phyloP scores from a whole-genome alignment of 2,888 invertebrate species.

The Gnatocerus cornutus region DNA sequence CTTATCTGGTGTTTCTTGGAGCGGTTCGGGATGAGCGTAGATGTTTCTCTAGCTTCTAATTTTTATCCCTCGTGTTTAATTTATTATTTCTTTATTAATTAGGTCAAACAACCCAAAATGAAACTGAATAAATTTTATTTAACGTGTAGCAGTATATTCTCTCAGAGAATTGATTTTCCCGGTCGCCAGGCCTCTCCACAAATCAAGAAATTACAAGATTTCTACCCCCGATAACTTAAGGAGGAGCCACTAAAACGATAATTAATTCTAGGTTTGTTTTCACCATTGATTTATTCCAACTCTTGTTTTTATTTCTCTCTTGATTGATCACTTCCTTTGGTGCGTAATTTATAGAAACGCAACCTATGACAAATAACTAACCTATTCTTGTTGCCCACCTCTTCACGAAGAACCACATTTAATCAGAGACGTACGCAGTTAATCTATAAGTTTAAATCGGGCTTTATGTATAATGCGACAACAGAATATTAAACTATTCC shows the following conservation, averaged over 20 bases:
- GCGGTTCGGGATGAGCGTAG: too few species aligned
- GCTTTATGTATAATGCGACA: slow-evolving; percentile 45
- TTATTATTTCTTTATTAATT: too few species aligned
- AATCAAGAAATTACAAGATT: slow-evolving; percentile 29
- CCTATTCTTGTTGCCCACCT: slow-evolving; percentile 3
- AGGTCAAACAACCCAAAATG: too few species aligned
- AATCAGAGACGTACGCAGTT: slow-evolving; percentile 30
- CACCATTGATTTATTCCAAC: slow-evolving; percentile 22
- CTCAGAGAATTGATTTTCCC: background rate
- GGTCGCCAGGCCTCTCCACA: background rate
- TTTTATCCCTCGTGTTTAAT: too few species aligned
- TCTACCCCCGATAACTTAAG: slow-evolving; percentile 26
- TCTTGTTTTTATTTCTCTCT: slow-evolving; percentile 17
- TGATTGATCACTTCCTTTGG: slow-evolving; percentile 33
- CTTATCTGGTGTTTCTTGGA: too few species aligned
- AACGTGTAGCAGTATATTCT: too few species aligned
- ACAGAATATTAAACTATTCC: slow-evolving; percentile 55
- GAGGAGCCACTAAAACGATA: slow-evolving; percentile 16
- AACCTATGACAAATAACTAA: slow-evolving; percentile 12
- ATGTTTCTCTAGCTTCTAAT: too few species aligned
- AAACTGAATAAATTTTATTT: too few species aligned
- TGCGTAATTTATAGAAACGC: slow-evolving; percentile 23
- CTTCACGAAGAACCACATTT: background rate
- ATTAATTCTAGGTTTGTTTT: slow-evolving; percentile 36
- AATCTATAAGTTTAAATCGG: slow-evolving; percentile 30